These are phyloP conservation scores for Monopterus albus DNA, from an alignment of 2,113 vertebrate genomes.

Conservation along the genomic window DNA sequence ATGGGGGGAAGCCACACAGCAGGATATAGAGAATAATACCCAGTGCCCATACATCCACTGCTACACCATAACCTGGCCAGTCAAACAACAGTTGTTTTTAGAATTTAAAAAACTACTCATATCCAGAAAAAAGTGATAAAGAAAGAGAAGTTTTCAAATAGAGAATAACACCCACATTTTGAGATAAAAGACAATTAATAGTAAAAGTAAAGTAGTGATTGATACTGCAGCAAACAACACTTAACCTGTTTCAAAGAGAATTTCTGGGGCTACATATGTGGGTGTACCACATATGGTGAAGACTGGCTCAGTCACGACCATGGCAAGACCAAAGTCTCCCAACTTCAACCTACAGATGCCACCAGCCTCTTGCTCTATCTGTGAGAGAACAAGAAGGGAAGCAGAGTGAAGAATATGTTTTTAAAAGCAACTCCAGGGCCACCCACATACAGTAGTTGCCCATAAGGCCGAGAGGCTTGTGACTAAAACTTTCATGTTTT, in stretches of 20 bases:
- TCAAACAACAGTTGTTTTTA: slow-evolving; percentile 7
- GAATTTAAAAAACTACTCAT: no score
- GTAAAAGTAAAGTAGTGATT: neutral
- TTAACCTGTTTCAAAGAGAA: slow-evolving; percentile 95
- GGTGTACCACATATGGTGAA: slow-evolving; percentile 99
- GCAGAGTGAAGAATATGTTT: neutral
- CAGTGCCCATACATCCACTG: slow-evolving; percentile 96
- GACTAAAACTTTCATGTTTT: no score
- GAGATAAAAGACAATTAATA: neutral
- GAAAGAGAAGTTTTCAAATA: no score
- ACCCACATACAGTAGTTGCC: neutral
- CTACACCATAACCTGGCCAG: slow-evolving; percentile 91
- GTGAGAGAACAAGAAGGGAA: slow-evolving; percentile 7
- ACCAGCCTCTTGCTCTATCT: slow-evolving; percentile 90
- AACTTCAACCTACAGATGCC: slow-evolving; percentile 90
- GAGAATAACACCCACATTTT: neutral
- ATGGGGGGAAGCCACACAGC: slow-evolving; percentile 95
- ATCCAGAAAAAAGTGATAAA: no score
- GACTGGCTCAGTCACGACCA: slow-evolving; percentile 92
- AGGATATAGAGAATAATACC: slow-evolving; percentile 96
- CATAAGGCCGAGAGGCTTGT: neutral
- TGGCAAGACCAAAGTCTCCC: slow-evolving; percentile 97
- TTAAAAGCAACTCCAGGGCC: neutral
- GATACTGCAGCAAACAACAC: neutral
- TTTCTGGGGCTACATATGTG: slow-evolving; percentile 97